Conservation (phyloP, 2,797 vertebrate genomes). For the Lepus townsendii region DNA sequence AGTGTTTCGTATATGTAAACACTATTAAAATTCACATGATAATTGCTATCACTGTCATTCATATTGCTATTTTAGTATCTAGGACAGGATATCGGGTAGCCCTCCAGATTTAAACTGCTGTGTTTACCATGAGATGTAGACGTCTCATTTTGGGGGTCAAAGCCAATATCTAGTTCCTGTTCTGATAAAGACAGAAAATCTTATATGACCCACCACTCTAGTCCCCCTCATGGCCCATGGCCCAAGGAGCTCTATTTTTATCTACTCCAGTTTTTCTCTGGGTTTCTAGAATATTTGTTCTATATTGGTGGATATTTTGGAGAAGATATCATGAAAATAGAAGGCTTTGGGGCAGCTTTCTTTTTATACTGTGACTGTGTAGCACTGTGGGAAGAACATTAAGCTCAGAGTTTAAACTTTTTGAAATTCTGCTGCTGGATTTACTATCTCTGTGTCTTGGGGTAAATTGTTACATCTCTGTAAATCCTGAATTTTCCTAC, state of each 20-base stretch:
- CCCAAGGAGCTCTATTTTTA: not conserved
- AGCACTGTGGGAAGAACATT: not conserved
- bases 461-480: not conserved
- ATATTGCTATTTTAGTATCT: not conserved
- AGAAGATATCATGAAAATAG: not conserved
- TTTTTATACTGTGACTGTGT: not conserved
- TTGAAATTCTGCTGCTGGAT: not conserved
- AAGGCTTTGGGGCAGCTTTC: not conserved
- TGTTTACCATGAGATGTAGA: not conserved
- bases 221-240: not conserved
- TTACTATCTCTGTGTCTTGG: not conserved
- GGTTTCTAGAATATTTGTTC: not conserved
- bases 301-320: not conserved
- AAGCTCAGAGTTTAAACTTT: not conserved
- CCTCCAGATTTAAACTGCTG: not conserved
- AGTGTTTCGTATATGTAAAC: not conserved
- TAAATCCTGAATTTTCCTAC: not conserved
- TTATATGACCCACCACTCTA: not conserved
- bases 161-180: not conserved
- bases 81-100: not conserved
- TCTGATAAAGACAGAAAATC: not conserved
- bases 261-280: conserved; percentile 4
- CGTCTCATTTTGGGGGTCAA: not conserved
- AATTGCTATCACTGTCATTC: not conserved
- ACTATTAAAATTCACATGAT: not conserved